Base-by-base conservation (phyloP, 2,797 vertebrate genomes). In the Hybognathus amarus region DNA sequence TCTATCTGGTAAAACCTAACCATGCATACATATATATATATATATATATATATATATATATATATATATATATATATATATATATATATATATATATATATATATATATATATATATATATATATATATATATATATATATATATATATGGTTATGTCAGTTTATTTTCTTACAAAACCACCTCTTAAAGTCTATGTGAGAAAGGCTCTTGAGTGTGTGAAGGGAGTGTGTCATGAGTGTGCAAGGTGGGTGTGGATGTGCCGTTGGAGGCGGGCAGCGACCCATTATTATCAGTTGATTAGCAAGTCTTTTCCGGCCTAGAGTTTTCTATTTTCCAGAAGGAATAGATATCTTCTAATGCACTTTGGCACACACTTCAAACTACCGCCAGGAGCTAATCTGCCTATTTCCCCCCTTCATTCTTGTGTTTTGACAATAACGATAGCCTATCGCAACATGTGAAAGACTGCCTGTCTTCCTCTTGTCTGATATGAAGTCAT, bases 241-340 rank as follows among this genome's bases (percentile, higher is more conserved):
- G 84, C 67, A 63, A 52, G 22, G 50, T 42, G 79, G 85, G 87
- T 83, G 87, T 91, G 85, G 88, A 92, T 79, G 89, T 67, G 82
- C 86, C 74, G 77, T 59, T 88, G 90, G 91, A 84, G 90, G 88
- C 27, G 82, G 89, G 92, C 93, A 91, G 90, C 83, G 85, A 64
- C 88, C 91, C 90, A 91, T 94, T 95, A 96, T 96, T 95, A 96
- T 96, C 95, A 93, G 92, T 90, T 94, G 95, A 96, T 96, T 95
- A 94, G 93, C 85, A 71, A 89, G 90, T 95, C 94, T 95, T 95
- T 96, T 95, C 95, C 94, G 94, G 93, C 90, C 89, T 91, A 82
- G 40, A 87, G 87, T 87, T 90, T 90, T 90, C 89, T 84, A 91
- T 93, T 93, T 90, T 91, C 83, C 84, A 93, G 81, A 83, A 91